Evolutionary conservation across 2,113 vertebrate species (phyloP), one percentile per base, ranked within the genome.

Genomic region (Tachuris rubrigastra): DNA sequence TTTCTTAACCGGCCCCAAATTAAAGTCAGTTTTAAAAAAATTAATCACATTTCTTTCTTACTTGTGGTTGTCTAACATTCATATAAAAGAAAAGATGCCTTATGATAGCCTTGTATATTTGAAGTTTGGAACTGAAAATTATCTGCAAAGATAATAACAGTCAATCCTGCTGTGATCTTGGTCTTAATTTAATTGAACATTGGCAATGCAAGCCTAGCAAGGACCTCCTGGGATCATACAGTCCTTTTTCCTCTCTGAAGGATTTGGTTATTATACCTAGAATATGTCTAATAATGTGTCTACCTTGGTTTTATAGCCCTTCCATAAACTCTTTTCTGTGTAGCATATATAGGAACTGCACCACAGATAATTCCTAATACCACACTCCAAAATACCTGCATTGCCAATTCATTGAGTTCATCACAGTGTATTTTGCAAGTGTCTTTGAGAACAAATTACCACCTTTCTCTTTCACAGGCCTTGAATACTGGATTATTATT

Each of bases 151-250:
- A 82, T 49, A 91, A 23, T 74, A 33, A 84, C 47, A 89, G 65
- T 81, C 73, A 93, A 78, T 52, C 31, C 81, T 67, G 39, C 66
- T 65, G 66, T 75, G 81, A 78, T 89, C 10, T 58, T 60, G 44
- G 27, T 47, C 85, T 79, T 89, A 87, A 93, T 94, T 94, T 91
- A 89, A 94, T 39, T 89, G 89, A 95, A 85, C 78, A 93, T 94
- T 72, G 22, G 60, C 62, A 82, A 52, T 18, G 24, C 30, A 77
- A 85, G 52, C 55, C 80, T 71, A 25, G 37, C 46, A 84, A 74
- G 49, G 47, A 62, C 39, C 68, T 85, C 41, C 22, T 93, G 69
- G 71, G 41, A 91, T 75, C 35, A 47, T 23, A 67, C 2, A 55
- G 56, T 52, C 27, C 55, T 85, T 87, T 81, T 42, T 75, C 22